phyloP scores from a whole-genome alignment of 2,113 vertebrate genomes.

The Odocoileus hemionus region DNA sequence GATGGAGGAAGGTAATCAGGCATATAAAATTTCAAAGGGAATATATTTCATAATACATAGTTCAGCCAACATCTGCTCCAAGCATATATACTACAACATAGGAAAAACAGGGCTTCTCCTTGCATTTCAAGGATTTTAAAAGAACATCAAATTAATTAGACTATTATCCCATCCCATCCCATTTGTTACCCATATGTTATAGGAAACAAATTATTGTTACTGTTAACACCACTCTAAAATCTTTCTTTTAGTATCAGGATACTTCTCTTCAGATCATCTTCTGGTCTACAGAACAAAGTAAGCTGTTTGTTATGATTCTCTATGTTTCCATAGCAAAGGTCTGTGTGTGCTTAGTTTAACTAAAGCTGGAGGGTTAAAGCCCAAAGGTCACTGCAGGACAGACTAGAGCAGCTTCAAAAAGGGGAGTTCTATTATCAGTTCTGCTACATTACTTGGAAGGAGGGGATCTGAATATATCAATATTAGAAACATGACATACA shows the following conservation, averaged over 20 bases:
- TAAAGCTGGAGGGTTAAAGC: conserved; percentile 85
- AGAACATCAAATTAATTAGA: conserved; percentile 10
- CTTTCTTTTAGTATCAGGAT: conserved; percentile 81
- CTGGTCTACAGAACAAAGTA: conserved; percentile 74
- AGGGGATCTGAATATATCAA: neutral
- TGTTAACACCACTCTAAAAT: conserved; percentile 74
- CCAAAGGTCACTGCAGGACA: conserved; percentile 86
- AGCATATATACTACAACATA: neutral
- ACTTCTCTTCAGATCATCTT: conserved; percentile 83
- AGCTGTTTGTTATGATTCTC: conserved; percentile 93
- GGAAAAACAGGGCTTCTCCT: neutral
- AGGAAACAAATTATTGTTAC: conserved; percentile 61
- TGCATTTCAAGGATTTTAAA: conserved; percentile 1
- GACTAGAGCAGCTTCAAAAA: conserved; percentile 63
- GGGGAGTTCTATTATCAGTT: conserved; percentile 46
- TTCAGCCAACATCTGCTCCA: conserved; percentile 80
- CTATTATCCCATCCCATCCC: neutral
- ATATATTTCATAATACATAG: conserved; percentile 81
- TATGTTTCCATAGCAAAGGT: conserved; percentile 93
- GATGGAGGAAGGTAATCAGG: conserved; percentile 67
- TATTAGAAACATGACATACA: neutral
- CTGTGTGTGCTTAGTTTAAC: conserved; percentile 85
- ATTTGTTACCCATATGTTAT: conserved; percentile 5
- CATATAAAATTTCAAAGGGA: conserved; percentile 85
- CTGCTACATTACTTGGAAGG: conserved; percentile 35